Base-by-base conservation (phyloP, 53 echinoderm and acorn worm genomes). In the Echinometra lucunter region DNA sequence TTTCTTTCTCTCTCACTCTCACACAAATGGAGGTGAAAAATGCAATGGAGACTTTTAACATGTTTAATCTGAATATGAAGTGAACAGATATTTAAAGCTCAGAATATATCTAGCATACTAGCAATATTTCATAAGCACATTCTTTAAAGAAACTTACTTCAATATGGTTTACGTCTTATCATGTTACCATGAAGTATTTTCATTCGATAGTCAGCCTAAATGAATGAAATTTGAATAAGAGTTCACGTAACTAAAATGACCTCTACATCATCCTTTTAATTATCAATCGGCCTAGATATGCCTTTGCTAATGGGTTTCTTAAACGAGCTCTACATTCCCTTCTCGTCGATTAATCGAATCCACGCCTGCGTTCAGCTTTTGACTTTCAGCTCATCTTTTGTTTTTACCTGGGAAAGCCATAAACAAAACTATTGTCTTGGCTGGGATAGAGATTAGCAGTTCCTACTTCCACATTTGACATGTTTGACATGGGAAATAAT, bases 381-480 rank as follows among this genome's bases (percentile, higher is more conserved):
- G 47, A 83, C 85, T 83, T 83, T 83, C 47, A 83, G 85, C 45
- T 75, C 9, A 11, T 75, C 75, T 40, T 47, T 83, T 49, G n/a
- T 47, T 49, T 56, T 83, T 45, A 83, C 49, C n/a, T 83, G 49
- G 49, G 45, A 83, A 83, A 83, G 19, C 49, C 23, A 83, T 47
- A 19, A 12, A 27, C 27, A 27, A 28, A 18, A 45, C 49, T 9
- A 28, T 83, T 83, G 13, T 83, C 19, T 83, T 47, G 0, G 28
- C 45, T 83, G 45, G 85, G 16, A 49, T 21, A 83, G 47, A 19
- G 47, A 83, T 83, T 47, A 27, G 8, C 85, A 83, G 85, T 49
- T 83, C 47, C 85, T 83, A 83, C 85, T 83, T 83, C 85, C 85
- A 80, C 44, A n/a, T n/a, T n/a, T n/a, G n/a, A n/a, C n/a, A n/a